These are phyloP conservation scores for Drosophila aff. DNA, from an alignment of 1,140 invertebrate genomes.

Conservation along the genomic window DNA sequence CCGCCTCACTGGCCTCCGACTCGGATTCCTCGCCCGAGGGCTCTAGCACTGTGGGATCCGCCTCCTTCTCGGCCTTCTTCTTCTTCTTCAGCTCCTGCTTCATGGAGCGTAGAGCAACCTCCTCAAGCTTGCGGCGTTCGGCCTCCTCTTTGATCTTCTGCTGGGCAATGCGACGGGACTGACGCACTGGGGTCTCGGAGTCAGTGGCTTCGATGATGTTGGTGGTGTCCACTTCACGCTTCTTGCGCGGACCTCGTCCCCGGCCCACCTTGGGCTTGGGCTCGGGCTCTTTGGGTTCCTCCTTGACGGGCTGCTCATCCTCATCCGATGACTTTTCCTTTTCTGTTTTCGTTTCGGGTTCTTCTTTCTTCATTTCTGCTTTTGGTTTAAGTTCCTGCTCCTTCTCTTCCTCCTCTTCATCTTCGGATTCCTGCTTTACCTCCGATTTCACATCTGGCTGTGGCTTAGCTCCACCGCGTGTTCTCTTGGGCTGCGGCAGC, in stretches of 20 bases:
- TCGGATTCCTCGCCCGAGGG: constrained; percentile 85
- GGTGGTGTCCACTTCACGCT: constrained; percentile 86
- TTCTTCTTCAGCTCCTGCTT: constrained; percentile 88
- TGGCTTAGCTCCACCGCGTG: constrained; percentile 49
- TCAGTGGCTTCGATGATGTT: constrained; percentile 76
- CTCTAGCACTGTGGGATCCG: constrained; percentile 80
- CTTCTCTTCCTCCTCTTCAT: neutral
- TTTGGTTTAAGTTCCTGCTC: neutral
- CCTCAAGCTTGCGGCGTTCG: constrained; percentile 90
- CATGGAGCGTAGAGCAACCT: constrained; percentile 88
- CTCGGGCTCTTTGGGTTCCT: constrained; percentile 16
- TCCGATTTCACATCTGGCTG: constrained; percentile 26
- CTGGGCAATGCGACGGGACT: constrained; percentile 93
- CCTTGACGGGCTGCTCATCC: constrained; percentile 11
- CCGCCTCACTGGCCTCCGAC: constrained; percentile 84
- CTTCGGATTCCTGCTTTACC: constrained; percentile 14
- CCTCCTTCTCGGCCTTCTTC: constrained; percentile 85
- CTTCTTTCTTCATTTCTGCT: constrained; percentile 7
- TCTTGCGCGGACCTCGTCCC: constrained; percentile 83
- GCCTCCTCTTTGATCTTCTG: constrained; percentile 94
- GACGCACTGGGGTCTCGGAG: constrained; percentile 87
- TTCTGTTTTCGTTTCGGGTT: constrained; percentile 4
- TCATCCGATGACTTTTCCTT: neutral
- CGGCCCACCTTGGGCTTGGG: constrained; percentile 49
- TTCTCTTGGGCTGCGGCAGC: constrained; percentile 70